Base-by-base conservation (phyloP, 2,113 vertebrate genomes). In the Cathartes aura region DNA sequence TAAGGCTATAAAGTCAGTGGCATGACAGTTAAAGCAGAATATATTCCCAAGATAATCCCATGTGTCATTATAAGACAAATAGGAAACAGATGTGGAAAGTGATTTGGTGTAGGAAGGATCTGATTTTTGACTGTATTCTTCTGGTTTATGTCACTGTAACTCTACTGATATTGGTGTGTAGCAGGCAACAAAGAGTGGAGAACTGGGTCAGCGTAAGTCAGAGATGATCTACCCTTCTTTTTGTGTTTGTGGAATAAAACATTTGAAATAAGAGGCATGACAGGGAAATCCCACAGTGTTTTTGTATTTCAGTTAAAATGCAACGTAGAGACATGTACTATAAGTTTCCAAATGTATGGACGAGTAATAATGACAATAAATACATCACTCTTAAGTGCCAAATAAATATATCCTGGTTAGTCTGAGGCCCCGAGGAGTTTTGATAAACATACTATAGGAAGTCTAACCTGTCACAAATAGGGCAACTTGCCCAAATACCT, bases 81-180 rank as follows among this genome's bases (percentile, higher is more conserved):
- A 94, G 40, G 71, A 96, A 97, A 84, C 93, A 97, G 87, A 96
- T 96, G 93, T 90, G 29, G 79, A 95, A 90, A 90, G 72, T 40
- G 71, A 96, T 93, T 93, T 87, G 56, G 63, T 83, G 23, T 88
- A 90, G 64, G 82, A 95, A 89, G 79, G 68, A 93, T 55, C 85
- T 72, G 79, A 97, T 86, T 96, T 95, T 95, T 96, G 52, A 86
- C 68, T 84, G 50, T 63, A 74, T 89, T 97, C 24, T 81, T 90
- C 88, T 92, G 88, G 73, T 92, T 96, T 94, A 84, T 94, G 52
- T 94, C 86, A 90, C 17, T 89, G 47, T 67, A 92, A 66, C 73
- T 92, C 80, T 63, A 86, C 47, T 86, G 87, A 76, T 62, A 81
- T 8, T 88, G 59, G 55, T 87, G 68, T 67, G 43, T 19, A 80